Evolutionary conservation across 1,140 invertebrate genomes (phyloP).

Genomic region (Zaprionus gabonicus): DNA sequence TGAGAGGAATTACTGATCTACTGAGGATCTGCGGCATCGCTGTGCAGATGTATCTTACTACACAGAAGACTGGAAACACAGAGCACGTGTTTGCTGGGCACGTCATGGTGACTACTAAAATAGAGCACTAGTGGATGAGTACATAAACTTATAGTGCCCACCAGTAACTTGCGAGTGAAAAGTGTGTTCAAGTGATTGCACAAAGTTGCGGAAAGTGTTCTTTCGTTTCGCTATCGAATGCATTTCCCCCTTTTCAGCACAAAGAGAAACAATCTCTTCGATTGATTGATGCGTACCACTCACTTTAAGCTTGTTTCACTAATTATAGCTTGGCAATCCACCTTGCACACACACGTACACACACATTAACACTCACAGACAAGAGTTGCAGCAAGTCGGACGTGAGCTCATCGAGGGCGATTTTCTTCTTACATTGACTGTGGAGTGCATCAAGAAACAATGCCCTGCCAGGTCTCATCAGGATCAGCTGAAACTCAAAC

Average conservation of each 20-base stretch:
- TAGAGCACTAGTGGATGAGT: not conserved
- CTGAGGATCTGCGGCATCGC: no score
- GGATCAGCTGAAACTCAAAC: no score
- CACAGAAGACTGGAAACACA: no score
- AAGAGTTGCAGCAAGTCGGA: not conserved
- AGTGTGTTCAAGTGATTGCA: constrained; percentile 2
- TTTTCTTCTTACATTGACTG: constrained; percentile 19
- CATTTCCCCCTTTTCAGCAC: not conserved
- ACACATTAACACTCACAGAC: not conserved
- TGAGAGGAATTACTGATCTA: no score
- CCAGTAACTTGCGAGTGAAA: not conserved
- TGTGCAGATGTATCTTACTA: no score
- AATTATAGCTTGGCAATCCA: constrained; percentile 16
- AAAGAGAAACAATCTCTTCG: constrained; percentile 15
- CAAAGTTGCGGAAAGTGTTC: constrained; percentile 3
- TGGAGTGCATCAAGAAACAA: constrained; percentile 12
- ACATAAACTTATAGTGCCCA: not conserved
- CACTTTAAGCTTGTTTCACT: constrained; percentile 23
- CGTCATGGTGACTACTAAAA: no score
- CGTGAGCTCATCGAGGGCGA: constrained; percentile 16
- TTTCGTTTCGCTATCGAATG: not conserved
- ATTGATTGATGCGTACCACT: constrained; percentile 15
- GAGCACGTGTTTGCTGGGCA: no score
- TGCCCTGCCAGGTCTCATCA: not conserved
- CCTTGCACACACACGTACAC: not conserved